These are phyloP conservation scores for Adoxophyes honmai DNA, from an alignment of 1,140 invertebrate species.

Conservation along the genomic window DNA sequence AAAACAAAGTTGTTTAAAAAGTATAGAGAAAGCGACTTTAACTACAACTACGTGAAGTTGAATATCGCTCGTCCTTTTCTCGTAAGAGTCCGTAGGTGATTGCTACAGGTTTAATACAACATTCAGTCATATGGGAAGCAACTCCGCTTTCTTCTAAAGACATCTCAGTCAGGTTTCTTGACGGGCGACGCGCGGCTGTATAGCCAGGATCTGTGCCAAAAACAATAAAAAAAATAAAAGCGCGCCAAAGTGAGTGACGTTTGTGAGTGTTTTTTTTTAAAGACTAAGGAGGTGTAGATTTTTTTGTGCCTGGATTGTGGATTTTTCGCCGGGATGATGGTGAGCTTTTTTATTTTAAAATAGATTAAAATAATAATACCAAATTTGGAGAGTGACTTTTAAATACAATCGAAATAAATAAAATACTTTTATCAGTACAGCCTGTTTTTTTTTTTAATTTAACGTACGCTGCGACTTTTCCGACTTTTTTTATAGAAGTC, in stretches of 20 bases:
- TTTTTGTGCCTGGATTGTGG: constrained; percentile 11
- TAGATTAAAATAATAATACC: background rate
- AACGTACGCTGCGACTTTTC: background rate
- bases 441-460: background rate
- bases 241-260: constrained; percentile 11
- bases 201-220: background rate
- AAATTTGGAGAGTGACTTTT: too few species aligned
- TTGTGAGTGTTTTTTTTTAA: constrained; percentile 9
- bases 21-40: background rate
- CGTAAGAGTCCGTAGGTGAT: background rate
- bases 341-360: background rate
- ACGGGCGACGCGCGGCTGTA: background rate
- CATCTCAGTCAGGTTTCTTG: constrained; percentile 13
- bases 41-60: too few species aligned
- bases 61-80: background rate
- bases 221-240: constrained; percentile 6
- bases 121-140: constrained; percentile 9
- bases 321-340: background rate
- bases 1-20: background rate
- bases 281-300: background rate
- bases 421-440: background rate
- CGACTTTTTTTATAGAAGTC: background rate
- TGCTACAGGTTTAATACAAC: constrained; percentile 12
- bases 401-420: too few species aligned
- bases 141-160: constrained; percentile 9